Base-by-base conservation (phyloP, 2,797 vertebrate genomes). In the Corythornis leucogaster region DNA sequence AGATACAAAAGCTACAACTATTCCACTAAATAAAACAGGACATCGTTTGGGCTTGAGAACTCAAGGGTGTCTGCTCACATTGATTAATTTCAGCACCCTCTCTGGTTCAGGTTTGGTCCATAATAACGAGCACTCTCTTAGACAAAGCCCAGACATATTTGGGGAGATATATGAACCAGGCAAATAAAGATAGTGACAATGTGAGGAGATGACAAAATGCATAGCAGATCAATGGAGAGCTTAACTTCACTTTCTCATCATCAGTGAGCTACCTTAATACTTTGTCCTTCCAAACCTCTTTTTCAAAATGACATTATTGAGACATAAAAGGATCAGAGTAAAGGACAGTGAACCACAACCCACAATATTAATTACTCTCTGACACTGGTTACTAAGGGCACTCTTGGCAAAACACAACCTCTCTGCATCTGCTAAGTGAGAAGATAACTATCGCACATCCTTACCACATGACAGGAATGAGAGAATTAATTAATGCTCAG, bases 401-500 rank as follows among this genome's bases (percentile, higher is more conserved):
- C 8, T 14, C 45, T 43, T 54, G 9, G 57, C 33, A 93, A 93
- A 89, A 88, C 53, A 77, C 59, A 81, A 53, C 48, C 45, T 73
- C 80, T 79, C 61, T 67, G 20, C 30, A 20, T 43, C 68, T 85
- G 68, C 20, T 67, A 67, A 86, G 59, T 31, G 40, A 82, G 80
- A 59, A 93, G 67, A 82, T 0, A 1, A 79, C 61, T 67, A 64
- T 61, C 0, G 0, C 78, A 87, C 86, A 87, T 57, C 63, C 48
- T 59, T 74, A 81, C 33, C 33, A 46, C n/a, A 7, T 15, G 40
- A 55, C 63, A 84, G 59, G 45, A 79, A 90, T 63, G 53, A 81
- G 24, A 90, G 2, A 57, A 90, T 92, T 87, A 93, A 89, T 66
- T 86, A 92, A 82, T 91, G 53, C 38, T 92, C 28, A 77, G 20